Conservation (phyloP, 2,113 vertebrate species). For the Abramis brama region DNA sequence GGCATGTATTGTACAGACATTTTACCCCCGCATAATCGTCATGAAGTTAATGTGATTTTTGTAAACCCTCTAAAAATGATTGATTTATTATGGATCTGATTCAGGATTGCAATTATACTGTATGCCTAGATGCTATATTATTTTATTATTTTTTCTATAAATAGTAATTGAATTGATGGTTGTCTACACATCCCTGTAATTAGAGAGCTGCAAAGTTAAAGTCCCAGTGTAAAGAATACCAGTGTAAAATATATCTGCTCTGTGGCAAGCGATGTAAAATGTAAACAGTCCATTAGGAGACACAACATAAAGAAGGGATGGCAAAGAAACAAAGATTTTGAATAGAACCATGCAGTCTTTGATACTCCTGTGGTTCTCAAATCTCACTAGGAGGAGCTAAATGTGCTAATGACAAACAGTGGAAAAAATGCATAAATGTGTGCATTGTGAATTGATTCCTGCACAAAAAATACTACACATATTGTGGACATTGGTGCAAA, state of each 20-base stretch:
- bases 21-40: neutral
- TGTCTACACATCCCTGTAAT: slow-evolving; percentile 12
- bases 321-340: neutral
- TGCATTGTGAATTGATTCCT: neutral
- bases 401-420: neutral
- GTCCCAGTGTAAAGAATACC: slow-evolving; percentile 3
- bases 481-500: slow-evolving; percentile 7
- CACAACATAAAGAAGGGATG: neutral
- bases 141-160: neutral
- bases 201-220: neutral
- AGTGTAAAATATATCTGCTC: neutral
- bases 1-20: neutral
- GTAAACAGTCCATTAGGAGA: neutral
- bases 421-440: neutral
- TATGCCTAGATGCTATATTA: neutral
- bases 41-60: slow-evolving; percentile 1
- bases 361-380: slow-evolving; percentile 9
- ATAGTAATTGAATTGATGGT: slow-evolving; percentile 1
- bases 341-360: neutral
- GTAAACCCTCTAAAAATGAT: slow-evolving; percentile 3
- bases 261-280: neutral
- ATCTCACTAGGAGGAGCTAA: neutral
- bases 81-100: slow-evolving; percentile 11
- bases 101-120: slow-evolving; percentile 3
- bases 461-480: neutral